Base-by-base conservation (phyloP, 2,797 vertebrate genomes). In the Sparus aurata region DNA sequence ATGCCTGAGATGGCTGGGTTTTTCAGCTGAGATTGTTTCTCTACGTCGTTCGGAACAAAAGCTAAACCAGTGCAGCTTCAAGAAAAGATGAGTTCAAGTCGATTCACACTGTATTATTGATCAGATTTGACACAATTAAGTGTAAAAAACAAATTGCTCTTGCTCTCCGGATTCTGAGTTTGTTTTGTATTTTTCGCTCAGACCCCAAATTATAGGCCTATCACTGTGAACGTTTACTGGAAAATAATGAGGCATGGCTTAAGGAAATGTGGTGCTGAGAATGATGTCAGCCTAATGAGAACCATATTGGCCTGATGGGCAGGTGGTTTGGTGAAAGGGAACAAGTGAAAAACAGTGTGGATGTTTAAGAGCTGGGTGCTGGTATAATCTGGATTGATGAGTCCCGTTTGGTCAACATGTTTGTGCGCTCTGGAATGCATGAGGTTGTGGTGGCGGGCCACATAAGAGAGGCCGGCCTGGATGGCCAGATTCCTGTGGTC, bases 391-490 rank as follows among this genome's bases (percentile, higher is more conserved):
- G 90, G 88, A 94, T 93, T 94, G 95, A 94, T 94, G 94, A 94
- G 91, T 94, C 91, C 84, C 89, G 85, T 94, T 95, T 92, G 94
- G 94, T 95, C 94, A 95, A 95, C 93, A 93, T 96, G 95, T 95
- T 95, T 95, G 93, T 95, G 94, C 84, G 90, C 91, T 91, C 75
- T 88, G 95, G 95, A 96, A 96, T 95, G 94, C 85, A 86, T 92
- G 90, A 91, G 92, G 92, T 94, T 94, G 93, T 86, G 93, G 93
- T 81, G 77, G 85, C 58, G 46, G 83, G 79, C 95, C 95, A 96
- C 95, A 96, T 95, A 30, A 94, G 89, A 95, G 79, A 74, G 66
- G 69, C 82, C 71, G 87, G 88, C 87, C 74, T 90, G 84, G 83
- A 94, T 84, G 82, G 89, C 80, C 85, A 82, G 90, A 95, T 96